phyloP scores from a whole-genome alignment of 2,113 vertebrate genomes.

The Nymphicus hollandicus region DNA sequence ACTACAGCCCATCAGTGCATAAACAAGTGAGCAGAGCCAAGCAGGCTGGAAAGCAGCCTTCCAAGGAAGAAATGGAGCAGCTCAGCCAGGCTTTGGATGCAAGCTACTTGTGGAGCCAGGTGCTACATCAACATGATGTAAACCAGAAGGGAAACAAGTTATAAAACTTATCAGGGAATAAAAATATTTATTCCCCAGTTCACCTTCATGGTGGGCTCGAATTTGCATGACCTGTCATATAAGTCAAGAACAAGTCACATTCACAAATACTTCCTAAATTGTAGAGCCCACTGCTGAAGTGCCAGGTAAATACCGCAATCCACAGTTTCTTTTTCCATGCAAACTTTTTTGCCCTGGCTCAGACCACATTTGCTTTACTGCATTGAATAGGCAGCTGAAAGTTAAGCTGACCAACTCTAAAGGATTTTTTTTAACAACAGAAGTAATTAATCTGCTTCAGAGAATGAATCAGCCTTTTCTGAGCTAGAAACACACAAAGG shows the following conservation, averaged over 20 bases:
- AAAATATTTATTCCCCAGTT: not conserved
- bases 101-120: not conserved
- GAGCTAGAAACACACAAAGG: conserved; percentile 19
- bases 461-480: conserved; percentile 59
- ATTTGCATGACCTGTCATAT: not conserved
- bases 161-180: not conserved
- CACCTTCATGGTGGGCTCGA: not conserved
- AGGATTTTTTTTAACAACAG: conserved; percentile 12
- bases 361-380: not conserved
- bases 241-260: not conserved
- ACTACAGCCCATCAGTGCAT: conserved; percentile 17
- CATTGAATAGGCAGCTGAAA: not conserved
- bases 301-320: not conserved
- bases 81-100: not conserved
- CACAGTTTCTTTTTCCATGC: not conserved
- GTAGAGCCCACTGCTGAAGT: not conserved
- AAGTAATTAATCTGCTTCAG: conserved; percentile 59
- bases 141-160: conserved; percentile 28
- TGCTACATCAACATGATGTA: not conserved
- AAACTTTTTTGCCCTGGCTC: not conserved
- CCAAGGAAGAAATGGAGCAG: not conserved
- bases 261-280: not conserved
- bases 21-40: conserved; percentile 40
- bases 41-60: conserved; percentile 26
- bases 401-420: not conserved